Evolutionary conservation across 2,797 vertebrate species (phyloP).

Genomic region (Cossypha heuglini): DNA sequence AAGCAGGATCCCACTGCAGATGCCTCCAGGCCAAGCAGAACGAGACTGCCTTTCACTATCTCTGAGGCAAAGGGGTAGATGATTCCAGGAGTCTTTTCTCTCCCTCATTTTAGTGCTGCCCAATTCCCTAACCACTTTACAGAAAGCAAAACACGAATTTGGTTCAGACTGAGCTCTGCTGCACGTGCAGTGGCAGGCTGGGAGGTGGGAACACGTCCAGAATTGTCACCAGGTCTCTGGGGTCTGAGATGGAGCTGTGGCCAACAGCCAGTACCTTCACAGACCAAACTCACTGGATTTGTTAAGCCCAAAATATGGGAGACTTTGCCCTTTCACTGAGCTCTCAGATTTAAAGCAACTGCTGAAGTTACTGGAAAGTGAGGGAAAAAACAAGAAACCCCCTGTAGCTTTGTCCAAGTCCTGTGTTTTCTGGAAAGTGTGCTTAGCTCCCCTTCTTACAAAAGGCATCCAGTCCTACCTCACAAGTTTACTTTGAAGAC

Average conservation of each 20-base stretch:
- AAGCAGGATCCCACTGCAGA: background rate
- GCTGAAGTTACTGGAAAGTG: background rate
- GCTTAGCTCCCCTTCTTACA: background rate
- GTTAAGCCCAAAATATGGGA: background rate
- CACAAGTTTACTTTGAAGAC: background rate
- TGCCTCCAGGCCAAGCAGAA: background rate
- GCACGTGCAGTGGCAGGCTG: rapidly evolving
- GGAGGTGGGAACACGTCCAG: rapidly evolving
- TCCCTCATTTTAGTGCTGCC: background rate
- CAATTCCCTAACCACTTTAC: background rate
- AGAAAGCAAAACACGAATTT: background rate
- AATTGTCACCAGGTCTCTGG: background rate
- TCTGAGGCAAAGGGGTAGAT: background rate
- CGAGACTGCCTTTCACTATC: background rate
- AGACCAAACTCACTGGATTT: background rate
- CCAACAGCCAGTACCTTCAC: background rate
- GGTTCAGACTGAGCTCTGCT: background rate
- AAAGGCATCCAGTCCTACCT: background rate
- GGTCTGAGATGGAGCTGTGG: background rate
- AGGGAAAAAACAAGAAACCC: rapidly evolving
- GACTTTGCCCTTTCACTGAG: background rate
- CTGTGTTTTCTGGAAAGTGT: background rate
- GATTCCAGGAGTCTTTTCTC: background rate
- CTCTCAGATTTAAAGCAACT: background rate
- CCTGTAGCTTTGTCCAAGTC: background rate